These are phyloP conservation scores for Bombus sylvicola DNA, from an alignment of 1,140 invertebrate species.

Conservation along the genomic window DNA sequence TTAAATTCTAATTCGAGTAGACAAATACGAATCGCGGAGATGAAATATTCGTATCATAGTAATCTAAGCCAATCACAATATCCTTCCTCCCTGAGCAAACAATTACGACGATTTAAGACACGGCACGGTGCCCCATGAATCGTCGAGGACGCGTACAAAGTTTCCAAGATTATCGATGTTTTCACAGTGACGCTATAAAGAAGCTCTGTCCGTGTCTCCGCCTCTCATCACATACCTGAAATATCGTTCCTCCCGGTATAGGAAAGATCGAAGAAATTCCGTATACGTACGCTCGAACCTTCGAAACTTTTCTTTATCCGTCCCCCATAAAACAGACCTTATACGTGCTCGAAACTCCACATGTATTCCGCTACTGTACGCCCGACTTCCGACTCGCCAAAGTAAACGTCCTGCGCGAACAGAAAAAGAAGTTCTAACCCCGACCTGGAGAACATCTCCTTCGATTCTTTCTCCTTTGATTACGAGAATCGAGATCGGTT, in stretches of 20 bases:
- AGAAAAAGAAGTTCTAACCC: neutral
- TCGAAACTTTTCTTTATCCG: conserved; percentile 38
- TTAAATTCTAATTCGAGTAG: neutral
- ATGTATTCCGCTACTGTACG: neutral
- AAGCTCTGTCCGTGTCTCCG: conserved; percentile 18
- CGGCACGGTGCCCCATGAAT: conserved; percentile 27
- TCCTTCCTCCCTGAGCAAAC: conserved; percentile 6
- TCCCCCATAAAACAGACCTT: conserved; percentile 33
- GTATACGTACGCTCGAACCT: conserved; percentile 6
- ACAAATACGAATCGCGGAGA: neutral
- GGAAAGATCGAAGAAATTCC: neutral
- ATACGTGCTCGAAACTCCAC: conserved; percentile 40
- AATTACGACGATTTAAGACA: conserved; percentile 38
- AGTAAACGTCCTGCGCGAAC: neutral
- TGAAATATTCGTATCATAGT: neutral
- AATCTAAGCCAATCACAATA: neutral
- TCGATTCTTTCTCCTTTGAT: neutral
- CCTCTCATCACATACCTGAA: conserved; percentile 38
- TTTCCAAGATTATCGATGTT: conserved; percentile 62
- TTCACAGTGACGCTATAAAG: conserved; percentile 44
- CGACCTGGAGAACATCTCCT: neutral
- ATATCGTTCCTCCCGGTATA: conserved; percentile 8
- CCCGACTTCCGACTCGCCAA: neutral
- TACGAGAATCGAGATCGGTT: neutral
- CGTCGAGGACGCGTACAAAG: conserved; percentile 36